Evolutionary conservation across 2,113 vertebrate species (phyloP).

Genomic region (Ahaetulla prasina): DNA sequence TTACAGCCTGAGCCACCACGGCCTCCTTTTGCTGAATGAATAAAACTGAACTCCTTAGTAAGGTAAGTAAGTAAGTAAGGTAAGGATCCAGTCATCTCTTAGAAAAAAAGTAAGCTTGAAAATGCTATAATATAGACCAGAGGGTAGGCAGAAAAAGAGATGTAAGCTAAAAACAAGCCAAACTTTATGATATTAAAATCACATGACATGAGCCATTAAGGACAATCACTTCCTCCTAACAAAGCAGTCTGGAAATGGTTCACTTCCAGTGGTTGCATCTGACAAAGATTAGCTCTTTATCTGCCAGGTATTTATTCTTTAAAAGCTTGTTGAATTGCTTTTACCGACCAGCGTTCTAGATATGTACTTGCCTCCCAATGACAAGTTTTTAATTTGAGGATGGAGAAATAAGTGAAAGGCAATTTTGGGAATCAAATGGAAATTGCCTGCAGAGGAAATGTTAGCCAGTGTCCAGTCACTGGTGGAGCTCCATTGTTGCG

Average conservation of each 20-base stretch:
- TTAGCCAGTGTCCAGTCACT: neutral
- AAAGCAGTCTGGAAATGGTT: neutral
- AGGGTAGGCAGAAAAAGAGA: neutral
- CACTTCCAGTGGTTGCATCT: neutral
- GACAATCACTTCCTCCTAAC: neutral
- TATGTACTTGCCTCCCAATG: neutral
- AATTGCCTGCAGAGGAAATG: neutral
- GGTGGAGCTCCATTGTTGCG: neutral
- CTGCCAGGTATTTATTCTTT: neutral
- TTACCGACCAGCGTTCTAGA: neutral
- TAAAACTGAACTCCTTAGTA: neutral
- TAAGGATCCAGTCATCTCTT: neutral
- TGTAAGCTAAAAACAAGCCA: neutral
- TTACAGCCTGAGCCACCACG: no score
- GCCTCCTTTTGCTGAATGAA: constrained; percentile 9
- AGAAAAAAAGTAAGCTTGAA: constrained; percentile 4
- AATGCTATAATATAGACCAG: constrained; percentile 25
- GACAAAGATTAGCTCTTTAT: neutral
- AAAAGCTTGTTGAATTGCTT: neutral
- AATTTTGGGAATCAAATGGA: neutral
- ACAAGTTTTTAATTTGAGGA: neutral
- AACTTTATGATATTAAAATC: neutral
- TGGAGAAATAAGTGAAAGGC: neutral
- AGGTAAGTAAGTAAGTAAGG: no score
- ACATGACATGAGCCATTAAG: neutral